Evolutionary conservation across 2,797 vertebrate genomes (phyloP).

Genomic region (Poeciliopsis paucimaculata): DNA sequence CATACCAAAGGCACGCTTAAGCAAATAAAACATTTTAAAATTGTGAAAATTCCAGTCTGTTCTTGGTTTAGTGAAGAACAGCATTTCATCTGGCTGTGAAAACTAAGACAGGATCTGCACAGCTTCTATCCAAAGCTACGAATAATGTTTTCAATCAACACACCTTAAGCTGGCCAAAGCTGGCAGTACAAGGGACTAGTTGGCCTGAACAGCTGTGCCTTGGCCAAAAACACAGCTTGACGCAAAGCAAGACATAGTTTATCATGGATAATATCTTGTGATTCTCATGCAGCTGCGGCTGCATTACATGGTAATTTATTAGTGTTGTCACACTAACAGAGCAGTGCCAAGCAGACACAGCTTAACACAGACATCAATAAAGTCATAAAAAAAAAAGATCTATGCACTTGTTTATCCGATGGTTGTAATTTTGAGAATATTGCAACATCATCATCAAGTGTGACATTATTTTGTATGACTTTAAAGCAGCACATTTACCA

Average conservation of each 20-base stretch:
- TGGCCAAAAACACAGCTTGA: not conserved
- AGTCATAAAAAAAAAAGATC: not conserved
- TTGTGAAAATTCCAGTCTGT: not conserved
- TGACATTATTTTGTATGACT: not conserved
- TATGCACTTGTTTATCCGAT: too few relatives aligned
- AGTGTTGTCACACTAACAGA: not conserved
- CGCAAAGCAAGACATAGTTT: not conserved
- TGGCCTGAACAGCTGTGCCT: not conserved
- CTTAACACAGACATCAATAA: not conserved
- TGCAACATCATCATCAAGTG: not conserved
- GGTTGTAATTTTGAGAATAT: not conserved
- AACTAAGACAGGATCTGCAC: not conserved
- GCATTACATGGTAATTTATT: not conserved
- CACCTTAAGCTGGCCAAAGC: not conserved
- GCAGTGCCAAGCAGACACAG: not conserved
- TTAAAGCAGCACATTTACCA: not conserved
- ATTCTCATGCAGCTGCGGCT: slow-evolving; percentile 1
- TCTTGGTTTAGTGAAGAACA: not conserved
- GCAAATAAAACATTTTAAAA: not conserved
- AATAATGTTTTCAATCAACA: not conserved
- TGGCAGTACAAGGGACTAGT: not conserved
- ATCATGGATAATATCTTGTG: not conserved
- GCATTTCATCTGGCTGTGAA: not conserved
- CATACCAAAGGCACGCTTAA: not conserved
- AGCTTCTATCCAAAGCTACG: not conserved